Conservation (phyloP, 2,888 invertebrate genomes). For the Villa cingulata region DNA sequence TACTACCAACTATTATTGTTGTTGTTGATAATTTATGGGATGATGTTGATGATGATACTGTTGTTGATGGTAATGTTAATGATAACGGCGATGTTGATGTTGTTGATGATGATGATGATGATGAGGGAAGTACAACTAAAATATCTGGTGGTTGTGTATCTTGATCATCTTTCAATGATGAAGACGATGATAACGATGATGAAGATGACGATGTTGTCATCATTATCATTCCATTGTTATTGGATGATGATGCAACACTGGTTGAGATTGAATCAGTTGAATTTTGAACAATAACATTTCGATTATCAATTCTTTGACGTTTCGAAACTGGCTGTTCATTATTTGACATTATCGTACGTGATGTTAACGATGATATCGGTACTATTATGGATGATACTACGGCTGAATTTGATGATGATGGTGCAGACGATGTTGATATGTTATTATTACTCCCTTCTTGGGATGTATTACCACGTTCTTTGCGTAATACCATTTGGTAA, state of each 20-base stretch:
- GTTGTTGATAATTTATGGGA: slow-evolving; percentile 10
- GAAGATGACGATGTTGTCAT: neutral
- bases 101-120: slow-evolving; percentile 8
- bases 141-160: slow-evolving; percentile 8
- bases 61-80: slow-evolving; percentile 7
- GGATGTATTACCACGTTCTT: slow-evolving; percentile 19
- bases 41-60: slow-evolving; percentile 6
- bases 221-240: too few relatives aligned
- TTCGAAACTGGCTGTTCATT: slow-evolving; percentile 75
- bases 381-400: too few relatives aligned
- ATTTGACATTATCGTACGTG: slow-evolving; percentile 39
- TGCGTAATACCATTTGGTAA: slow-evolving; percentile 20
- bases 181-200: slow-evolving; percentile 13
- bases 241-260: slow-evolving; percentile 7
- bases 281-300: too few relatives aligned
- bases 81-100: slow-evolving; percentile 14
- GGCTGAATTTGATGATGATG: neutral
- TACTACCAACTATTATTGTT: slow-evolving; percentile 9
- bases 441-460: slow-evolving; percentile 13
- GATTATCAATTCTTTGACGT: slow-evolving; percentile 55
- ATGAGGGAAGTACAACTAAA: slow-evolving; percentile 8
- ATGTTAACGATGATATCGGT: neutral
- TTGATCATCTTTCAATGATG: slow-evolving; percentile 15
- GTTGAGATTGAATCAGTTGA: slow-evolving; percentile 9
- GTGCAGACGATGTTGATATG: neutral